Percentiles rank a stretch among this genome's conserved stretches.
These are phyloP conservation scores for Cantharis rufa DNA, from an alignment of 2,888 invertebrate genomes.

Conservation along the genomic window DNA sequence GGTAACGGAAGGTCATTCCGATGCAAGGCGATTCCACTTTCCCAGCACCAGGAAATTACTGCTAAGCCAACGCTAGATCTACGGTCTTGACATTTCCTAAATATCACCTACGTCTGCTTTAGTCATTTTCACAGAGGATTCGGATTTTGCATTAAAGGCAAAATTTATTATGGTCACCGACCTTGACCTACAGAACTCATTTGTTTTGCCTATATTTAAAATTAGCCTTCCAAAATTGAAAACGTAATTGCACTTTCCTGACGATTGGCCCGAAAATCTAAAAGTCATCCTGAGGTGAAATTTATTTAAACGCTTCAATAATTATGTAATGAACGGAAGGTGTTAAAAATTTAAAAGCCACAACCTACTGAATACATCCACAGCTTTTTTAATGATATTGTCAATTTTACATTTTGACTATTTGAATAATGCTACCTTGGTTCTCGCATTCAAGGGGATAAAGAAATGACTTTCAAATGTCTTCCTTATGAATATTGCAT, in stretches of 20 bases:
- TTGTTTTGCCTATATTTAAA: not conserved
- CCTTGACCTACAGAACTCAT: not conserved
- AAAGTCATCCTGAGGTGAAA: not conserved
- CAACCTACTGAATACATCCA: not conserved
- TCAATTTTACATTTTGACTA: not conserved
- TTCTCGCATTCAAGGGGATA: not conserved
- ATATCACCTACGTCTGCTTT: slow-evolving; percentile 33
- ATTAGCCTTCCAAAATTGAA: not conserved
- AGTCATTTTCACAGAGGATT: slow-evolving; percentile 11
- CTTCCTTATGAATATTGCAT: not conserved
- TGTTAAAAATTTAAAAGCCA: not conserved
- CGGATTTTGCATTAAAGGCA: not conserved
- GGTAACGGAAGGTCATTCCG: slow-evolving; percentile 37
- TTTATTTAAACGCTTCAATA: not conserved
- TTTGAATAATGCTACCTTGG: not conserved
- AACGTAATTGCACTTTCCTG: not conserved
- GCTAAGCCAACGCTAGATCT: slow-evolving; percentile 24
- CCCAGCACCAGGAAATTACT: slow-evolving; percentile 29
- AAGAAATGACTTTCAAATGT: not conserved
- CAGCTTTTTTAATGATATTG: not conserved
- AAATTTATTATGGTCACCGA: not conserved
- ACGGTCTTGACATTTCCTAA: slow-evolving; percentile 35
- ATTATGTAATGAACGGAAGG: not conserved
- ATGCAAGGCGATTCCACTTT: slow-evolving; percentile 41
- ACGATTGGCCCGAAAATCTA: not conserved